Evolutionary conservation across 1,140 invertebrate genomes (phyloP).

Genomic region (Lucilia cuprina): DNA sequence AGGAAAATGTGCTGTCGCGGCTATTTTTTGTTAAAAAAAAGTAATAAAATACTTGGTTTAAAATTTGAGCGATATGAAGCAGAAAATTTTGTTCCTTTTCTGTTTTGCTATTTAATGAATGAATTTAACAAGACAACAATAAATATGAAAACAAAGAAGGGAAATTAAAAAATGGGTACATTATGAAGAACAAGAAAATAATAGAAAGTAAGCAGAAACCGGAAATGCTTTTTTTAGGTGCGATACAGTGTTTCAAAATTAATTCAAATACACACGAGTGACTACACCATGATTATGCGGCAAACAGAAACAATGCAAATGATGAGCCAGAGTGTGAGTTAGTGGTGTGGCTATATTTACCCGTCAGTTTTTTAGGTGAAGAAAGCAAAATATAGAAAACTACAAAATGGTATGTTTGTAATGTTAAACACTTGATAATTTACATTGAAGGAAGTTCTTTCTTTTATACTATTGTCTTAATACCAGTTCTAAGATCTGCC

Average conservation of each 20-base stretch:
- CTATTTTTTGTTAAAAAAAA: neutral
- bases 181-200: neutral
- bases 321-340: neutral
- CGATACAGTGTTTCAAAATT: constrained; percentile 5
- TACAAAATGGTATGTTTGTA: neutral
- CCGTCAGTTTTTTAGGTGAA: neutral
- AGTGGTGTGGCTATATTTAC: neutral
- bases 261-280: constrained; percentile 17
- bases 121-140: neutral
- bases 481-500: too few species aligned
- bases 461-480: too few species aligned
- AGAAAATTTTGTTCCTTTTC: neutral
- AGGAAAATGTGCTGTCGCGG: neutral
- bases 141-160: neutral
- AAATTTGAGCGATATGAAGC: constrained; percentile 24
- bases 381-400: too few species aligned
- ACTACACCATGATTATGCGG: neutral
- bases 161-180: neutral
- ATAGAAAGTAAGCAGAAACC: neutral
- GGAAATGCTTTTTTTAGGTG: constrained; percentile 18
- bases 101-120: neutral
- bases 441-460: too few species aligned
- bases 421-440: too few species aligned
- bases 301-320: constrained; percentile 1
- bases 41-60: neutral